Conservation (phyloP, 1,140 invertebrate genomes). For the Berghia stephanieae region DNA sequence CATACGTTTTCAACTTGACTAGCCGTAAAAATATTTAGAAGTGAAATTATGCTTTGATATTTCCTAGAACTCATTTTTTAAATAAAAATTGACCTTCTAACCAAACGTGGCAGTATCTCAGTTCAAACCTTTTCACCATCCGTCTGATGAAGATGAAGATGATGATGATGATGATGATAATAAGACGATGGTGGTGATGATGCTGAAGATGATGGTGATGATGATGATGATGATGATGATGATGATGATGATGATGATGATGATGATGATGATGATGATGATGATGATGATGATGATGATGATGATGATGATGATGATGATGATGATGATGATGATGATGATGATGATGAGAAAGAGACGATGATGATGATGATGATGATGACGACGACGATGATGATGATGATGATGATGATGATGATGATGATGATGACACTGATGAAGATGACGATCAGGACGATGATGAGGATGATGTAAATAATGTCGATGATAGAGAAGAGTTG, state of each 20-base stretch:
- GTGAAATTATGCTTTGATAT: no score
- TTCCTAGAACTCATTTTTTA: no score
- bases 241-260: neutral
- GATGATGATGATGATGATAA: no score
- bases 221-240: neutral
- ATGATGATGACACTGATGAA: neutral
- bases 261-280: neutral
- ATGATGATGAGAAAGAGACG: no score
- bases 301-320: conserved; percentile 5
- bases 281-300: neutral
- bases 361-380: neutral
- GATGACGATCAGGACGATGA: neutral
- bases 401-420: neutral
- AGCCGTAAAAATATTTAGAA: no score
- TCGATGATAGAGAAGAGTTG: neutral
- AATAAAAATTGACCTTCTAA: no score
- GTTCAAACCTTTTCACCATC: no score
- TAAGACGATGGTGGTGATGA: no score
- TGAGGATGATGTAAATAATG: neutral
- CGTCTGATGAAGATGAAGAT: neutral
- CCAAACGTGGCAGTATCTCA: no score
- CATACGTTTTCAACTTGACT: no score
- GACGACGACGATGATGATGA: neutral
- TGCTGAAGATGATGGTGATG: no score
- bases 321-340: no score